Percentiles rank a stretch among this genome's conserved stretches.
phyloP scores from a whole-genome alignment of 2,113 vertebrate genomes.

The Tachycineta bicolor region DNA sequence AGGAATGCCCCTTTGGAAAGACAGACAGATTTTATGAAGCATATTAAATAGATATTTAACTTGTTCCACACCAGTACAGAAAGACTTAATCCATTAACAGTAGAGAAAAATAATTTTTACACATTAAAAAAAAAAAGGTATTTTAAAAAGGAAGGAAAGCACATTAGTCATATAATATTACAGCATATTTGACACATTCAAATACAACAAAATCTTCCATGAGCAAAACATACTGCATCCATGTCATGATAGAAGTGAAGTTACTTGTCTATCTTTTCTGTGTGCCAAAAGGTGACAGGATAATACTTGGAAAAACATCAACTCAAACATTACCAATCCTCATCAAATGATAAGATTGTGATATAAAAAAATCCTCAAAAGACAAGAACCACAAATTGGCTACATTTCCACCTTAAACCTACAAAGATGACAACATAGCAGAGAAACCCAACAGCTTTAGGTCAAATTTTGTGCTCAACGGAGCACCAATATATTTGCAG shows the following conservation, averaged over 20 bases:
- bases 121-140: neutral
- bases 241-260: neutral
- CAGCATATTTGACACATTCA: neutral
- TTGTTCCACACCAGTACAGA: slow-evolving; percentile 39
- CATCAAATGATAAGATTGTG: neutral
- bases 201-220: neutral
- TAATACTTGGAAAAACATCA: neutral
- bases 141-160: slow-evolving; percentile 30
- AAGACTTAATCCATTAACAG: slow-evolving; percentile 34
- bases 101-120: neutral
- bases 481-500: neutral
- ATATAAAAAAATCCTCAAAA: neutral
- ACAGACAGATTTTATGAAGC: slow-evolving; percentile 2
- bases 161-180: neutral
- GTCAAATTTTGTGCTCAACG: neutral
- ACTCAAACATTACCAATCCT: neutral
- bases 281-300: slow-evolving; percentile 69
- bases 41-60: slow-evolving; percentile 37
- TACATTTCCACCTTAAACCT: neutral
- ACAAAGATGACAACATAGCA: accelerated
- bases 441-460: neutral
- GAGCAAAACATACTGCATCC: slow-evolving; percentile 9
- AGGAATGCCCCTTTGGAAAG: slow-evolving; percentile 79
- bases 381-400: neutral
- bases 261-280: slow-evolving; percentile 31